Evolutionary conservation across 2,113 vertebrate genomes (phyloP).

Genomic region (Misgurnus mizolepis): DNA sequence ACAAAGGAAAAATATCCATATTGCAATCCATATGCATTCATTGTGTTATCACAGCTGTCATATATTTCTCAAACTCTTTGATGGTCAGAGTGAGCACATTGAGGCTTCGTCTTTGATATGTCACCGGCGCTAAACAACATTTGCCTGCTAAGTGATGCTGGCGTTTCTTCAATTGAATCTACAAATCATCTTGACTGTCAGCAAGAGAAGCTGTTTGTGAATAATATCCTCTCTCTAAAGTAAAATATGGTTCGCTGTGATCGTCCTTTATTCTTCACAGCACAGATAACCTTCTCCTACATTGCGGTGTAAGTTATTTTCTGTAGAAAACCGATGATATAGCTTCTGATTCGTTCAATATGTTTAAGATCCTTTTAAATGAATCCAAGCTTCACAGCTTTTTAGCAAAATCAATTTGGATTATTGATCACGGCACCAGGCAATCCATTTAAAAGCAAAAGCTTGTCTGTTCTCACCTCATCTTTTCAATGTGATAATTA

Average conservation of each 20-base stretch:
- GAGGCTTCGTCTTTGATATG: constrained; percentile 19
- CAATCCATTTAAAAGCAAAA: constrained; percentile 41
- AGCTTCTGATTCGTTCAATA: background rate
- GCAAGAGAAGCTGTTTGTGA: constrained; percentile 1
- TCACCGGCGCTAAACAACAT: constrained; percentile 13
- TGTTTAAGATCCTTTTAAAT: constrained; percentile 2
- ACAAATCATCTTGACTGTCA: constrained; percentile 19
- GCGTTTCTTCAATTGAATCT: constrained; percentile 36
- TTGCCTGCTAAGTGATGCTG: constrained; percentile 19
- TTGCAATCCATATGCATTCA: constrained; percentile 3
- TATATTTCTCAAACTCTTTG: constrained; percentile 21
- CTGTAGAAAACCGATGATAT: background rate
- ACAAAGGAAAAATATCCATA: background rate
- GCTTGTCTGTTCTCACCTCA: constrained; percentile 11
- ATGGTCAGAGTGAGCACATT: constrained; percentile 19
- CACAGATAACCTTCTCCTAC: background rate
- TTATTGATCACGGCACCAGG: constrained; percentile 26
- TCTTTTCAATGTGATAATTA: constrained; percentile 6
- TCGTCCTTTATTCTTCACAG: background rate
- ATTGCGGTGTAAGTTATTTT: background rate
- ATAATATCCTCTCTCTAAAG: background rate
- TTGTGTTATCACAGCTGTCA: constrained; percentile 4
- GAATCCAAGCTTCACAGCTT: constrained; percentile 5
- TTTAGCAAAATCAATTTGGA: constrained; percentile 1
- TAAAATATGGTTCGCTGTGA: background rate